phyloP scores from a whole-genome alignment of 1,140 invertebrate species.

The Ganaspis sp. region DNA sequence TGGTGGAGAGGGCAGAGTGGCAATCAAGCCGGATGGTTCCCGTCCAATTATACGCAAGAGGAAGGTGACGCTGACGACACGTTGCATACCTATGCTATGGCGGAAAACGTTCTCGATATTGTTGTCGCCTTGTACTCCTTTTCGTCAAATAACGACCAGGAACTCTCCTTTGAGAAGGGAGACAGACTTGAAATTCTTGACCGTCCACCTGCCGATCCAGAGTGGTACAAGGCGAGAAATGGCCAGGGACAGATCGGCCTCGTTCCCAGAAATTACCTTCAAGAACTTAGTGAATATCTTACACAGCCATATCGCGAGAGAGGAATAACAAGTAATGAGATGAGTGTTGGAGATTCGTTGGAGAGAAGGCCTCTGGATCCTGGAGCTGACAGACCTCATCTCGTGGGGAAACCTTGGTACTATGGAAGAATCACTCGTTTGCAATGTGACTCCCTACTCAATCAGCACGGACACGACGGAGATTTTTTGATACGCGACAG shows the following conservation, averaged over 20 bases:
- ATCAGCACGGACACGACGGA: slow-evolving; percentile 95
- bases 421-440: slow-evolving; percentile 96
- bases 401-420: slow-evolving; percentile 94
- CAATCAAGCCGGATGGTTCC: slow-evolving; percentile 93
- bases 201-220: slow-evolving; percentile 95
- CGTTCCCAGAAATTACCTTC: slow-evolving; percentile 97
- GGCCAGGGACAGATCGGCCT: slow-evolving; percentile 93
- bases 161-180: slow-evolving; percentile 97
- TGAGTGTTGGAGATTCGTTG: slow-evolving; percentile 72
- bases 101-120: slow-evolving; percentile 94
- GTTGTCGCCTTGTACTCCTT: slow-evolving; percentile 96
- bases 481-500: slow-evolving; percentile 99
- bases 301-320: slow-evolving; percentile 86
- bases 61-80: slow-evolving; percentile 89
- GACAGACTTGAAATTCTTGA: slow-evolving; percentile 96
- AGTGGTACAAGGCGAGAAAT: slow-evolving; percentile 98
- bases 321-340: slow-evolving; percentile 75
- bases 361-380: slow-evolving; percentile 74
- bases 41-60: slow-evolving; percentile 98
- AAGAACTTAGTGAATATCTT: slow-evolving; percentile 91
- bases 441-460: slow-evolving; percentile 96
- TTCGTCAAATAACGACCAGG: slow-evolving; percentile 96
- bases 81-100: slow-evolving; percentile 93
- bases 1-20: slow-evolving; percentile 98
- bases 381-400: slow-evolving; percentile 82